Conservation (phyloP, 2,797 vertebrate genomes). For the Tragopan temminckii region DNA sequence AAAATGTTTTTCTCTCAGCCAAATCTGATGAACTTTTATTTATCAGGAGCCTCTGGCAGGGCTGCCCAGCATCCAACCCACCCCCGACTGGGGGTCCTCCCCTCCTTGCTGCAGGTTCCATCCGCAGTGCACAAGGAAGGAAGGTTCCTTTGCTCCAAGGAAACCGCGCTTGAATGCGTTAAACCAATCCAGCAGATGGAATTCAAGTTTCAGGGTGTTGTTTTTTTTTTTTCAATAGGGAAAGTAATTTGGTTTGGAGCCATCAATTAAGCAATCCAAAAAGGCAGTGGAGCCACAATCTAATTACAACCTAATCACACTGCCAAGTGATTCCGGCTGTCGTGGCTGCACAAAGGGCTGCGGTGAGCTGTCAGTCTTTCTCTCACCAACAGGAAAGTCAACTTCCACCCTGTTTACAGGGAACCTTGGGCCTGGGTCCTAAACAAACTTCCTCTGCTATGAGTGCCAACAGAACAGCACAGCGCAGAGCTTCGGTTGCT, state of each 20-base stretch:
- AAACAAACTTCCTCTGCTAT: constrained; percentile 77
- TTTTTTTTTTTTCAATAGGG: not conserved
- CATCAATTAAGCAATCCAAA: constrained; percentile 3
- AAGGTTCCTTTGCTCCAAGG: not conserved
- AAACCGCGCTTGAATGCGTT: not conserved
- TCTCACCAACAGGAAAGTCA: constrained; percentile 77
- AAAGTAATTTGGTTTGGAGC: constrained; percentile 15
- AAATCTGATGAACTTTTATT: not conserved
- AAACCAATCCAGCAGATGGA: not conserved
- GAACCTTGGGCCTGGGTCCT: constrained; percentile 73
- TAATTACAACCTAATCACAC: constrained; percentile 46
- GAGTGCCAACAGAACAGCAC: constrained; percentile 67
- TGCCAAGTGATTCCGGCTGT: constrained; percentile 57
- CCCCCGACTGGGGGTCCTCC: not conserved
- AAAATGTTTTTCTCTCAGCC: not conserved
- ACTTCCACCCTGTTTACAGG: constrained; percentile 76
- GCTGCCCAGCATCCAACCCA: not conserved
- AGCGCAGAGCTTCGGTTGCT: constrained; percentile 21
- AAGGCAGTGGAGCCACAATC: not conserved
- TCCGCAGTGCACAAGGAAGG: not conserved
- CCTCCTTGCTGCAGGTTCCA: not conserved
- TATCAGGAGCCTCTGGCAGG: not conserved
- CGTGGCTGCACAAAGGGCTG: constrained; percentile 39
- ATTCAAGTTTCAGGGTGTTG: not conserved
- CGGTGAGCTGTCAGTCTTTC: constrained; percentile 75